Evolutionary conservation across 2,113 vertebrate species (phyloP).

Genomic region (Datnioides undecimradiatus): DNA sequence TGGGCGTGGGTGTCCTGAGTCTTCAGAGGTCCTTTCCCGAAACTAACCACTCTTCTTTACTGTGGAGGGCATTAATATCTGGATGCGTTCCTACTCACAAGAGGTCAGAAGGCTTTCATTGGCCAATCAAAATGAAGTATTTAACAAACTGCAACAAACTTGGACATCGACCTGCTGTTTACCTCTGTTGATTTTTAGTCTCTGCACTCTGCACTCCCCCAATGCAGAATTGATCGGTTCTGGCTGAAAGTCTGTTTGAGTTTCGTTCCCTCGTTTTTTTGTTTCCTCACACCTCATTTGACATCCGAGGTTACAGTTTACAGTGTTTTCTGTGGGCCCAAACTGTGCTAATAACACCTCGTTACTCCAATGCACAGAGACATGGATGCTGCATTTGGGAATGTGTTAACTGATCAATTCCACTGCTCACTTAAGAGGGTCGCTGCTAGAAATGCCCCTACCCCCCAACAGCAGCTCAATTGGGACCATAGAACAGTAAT

Average conservation of each 20-base stretch:
- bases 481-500: background rate
- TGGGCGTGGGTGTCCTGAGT: background rate
- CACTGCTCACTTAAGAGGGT: background rate
- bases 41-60: background rate
- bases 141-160: conserved; percentile 31
- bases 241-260: conserved; percentile 27
- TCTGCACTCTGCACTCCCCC: conserved; percentile 35
- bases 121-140: conserved; percentile 4
- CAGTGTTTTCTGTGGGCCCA: conserved; percentile 35
- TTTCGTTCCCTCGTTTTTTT: conserved; percentile 34
- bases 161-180: conserved; percentile 23
- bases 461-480: background rate
- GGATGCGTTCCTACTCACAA: background rate
- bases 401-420: conserved; percentile 10
- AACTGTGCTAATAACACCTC: conserved; percentile 33
- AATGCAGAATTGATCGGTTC: conserved; percentile 59
- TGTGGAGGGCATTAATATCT: background rate
- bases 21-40: background rate
- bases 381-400: conserved; percentile 3
- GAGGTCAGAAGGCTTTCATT: background rate
- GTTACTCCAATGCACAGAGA: conserved; percentile 16
- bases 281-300: conserved; percentile 10
- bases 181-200: conserved; percentile 26
- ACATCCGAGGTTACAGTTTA: conserved; percentile 30
- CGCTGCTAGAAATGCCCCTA: background rate